Base-by-base conservation (phyloP, 1,140 invertebrate genomes). In the Eumeta japonica region DNA sequence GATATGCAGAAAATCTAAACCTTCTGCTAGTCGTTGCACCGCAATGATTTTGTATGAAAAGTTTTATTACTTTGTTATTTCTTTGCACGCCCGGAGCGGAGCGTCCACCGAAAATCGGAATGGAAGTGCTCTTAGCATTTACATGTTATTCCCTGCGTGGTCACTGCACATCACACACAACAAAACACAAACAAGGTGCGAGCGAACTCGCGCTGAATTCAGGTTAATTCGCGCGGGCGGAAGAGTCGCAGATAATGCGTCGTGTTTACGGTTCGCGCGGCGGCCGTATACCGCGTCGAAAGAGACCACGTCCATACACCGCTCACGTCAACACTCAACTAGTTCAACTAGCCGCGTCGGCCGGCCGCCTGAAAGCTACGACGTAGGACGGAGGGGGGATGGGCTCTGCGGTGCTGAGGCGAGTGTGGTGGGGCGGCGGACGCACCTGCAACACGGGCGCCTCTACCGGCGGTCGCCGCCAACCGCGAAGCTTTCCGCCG, bases 261-360 rank as follows among this genome's bases (percentile, higher is more conserved):
- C 62, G 61, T 72, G 65, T 67, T 72, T 68, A 67, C 63, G 57
- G 57, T 67, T 66, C 57, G 54, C 57, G 60, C 59, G 58, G 48
- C 53, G 62, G 53, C 52, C 50, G 28, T 37, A 35, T 13, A 39
- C 28, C 17, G 31, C 30, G 50, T 16, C 19, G 37, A 37, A 50
- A 7, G 38, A 53, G 34, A 46, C 50, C 55, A 42, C 48, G 34
- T 45, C 50, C 55, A 42, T 47, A 40, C 58, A 43, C 52, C 48
- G 49, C 50, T 48, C 54, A 45, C 53, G 63, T 61, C 66, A 62
- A 63, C 58, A 62, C 60, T 64, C 53, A 53, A 72, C 67, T 72
- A 58, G 52, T 60, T 39, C 29, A 52, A n/a, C n/a, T n/a, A 42
- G 48, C 50, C 44, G 58, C 49, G 55, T 51, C 48, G 53, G 45